phyloP scores from a whole-genome alignment of 2,797 vertebrate genomes.

The Poeciliopsis paucimaculata region DNA sequence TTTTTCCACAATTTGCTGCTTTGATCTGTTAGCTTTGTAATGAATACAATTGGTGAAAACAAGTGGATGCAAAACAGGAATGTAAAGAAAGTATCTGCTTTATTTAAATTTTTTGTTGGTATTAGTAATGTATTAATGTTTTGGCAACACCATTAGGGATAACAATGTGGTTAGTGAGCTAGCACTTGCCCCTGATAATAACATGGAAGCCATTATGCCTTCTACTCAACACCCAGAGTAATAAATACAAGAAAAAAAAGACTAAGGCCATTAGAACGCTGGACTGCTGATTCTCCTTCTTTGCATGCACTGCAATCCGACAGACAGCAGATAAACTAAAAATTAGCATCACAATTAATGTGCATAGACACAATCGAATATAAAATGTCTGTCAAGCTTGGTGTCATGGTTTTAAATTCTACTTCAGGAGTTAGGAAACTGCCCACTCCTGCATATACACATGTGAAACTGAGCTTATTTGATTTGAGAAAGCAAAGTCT shows the following conservation, averaged over 20 bases:
- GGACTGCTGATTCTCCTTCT: constrained; percentile 4
- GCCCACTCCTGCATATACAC: constrained; percentile 18
- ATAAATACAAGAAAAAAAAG: constrained; percentile 45
- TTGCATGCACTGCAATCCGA: constrained; percentile 41
- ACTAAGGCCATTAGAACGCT: constrained; percentile 24
- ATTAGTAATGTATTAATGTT: not conserved
- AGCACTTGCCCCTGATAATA: constrained; percentile 1
- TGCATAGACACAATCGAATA: constrained; percentile 34
- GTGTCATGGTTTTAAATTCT: constrained; percentile 28
- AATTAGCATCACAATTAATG: constrained; percentile 35
- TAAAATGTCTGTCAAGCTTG: constrained; percentile 23
- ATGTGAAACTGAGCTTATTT: constrained; percentile 18
- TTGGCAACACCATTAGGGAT: not conserved
- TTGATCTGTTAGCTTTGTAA: not conserved
- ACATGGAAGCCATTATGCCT: constrained; percentile 24
- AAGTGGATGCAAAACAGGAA: not conserved
- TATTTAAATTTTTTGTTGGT: not conserved
- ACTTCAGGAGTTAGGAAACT: constrained; percentile 19
- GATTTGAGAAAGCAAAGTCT: constrained; percentile 26
- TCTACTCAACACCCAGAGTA: constrained; percentile 3
- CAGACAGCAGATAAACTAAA: constrained; percentile 31
- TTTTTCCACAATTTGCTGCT: not conserved
- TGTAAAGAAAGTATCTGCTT: not conserved
- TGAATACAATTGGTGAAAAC: not conserved
- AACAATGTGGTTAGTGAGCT: constrained; percentile 1